Evolutionary conservation across 2,888 invertebrate genomes (phyloP), one percentile per base, ranked within the genome.

Genomic region (Cephonodes hylas): DNA sequence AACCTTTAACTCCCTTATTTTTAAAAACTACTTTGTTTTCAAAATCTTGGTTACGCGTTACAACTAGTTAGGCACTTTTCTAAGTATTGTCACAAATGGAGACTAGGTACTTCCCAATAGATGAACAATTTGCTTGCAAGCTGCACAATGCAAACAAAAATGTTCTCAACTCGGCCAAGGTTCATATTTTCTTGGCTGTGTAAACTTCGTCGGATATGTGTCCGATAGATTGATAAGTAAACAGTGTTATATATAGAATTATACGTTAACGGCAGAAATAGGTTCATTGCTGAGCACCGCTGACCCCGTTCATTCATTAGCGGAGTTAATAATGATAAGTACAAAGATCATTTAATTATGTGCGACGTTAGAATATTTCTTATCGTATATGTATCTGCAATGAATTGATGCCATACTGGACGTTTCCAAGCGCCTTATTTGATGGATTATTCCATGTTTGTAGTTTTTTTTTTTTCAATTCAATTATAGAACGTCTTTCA

Each of bases 271-370:
- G 45, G 13, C 45, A 46, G 22, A 46, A 46, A 46, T 46, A 23
- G n/a, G 22, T 46, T 23, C 23, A 46, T 46, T 13, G 22, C 13
- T 10, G 23, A 46, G 22, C 22, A 46, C 23, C 13, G 4, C 22
- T 46, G 45, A 46, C 45, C 45, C 45, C 45, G 48, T 25, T n/a
- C 25, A 25, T 25, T 48, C 48, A 48, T 48, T 48, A 48, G 25
- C 25, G 25, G n/a, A 25, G 25, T 27, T 27, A 8, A 27, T 53
- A 53, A 25, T 27, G 48, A 53, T 27, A 15, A 53, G 18, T 38
- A 38, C 13, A 0, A 22, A 22, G n/a, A n/a, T 45, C 22, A 22
- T 45, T 15, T 31, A 53, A 53, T 53, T 25, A 53, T 18, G 5
- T 18, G 20, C 45, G 20, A 23, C 23, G 13, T 46, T 10, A 10